Evolutionary conservation across 2,888 invertebrate genomes (phyloP).

Genomic region (Smittia sp.): DNA sequence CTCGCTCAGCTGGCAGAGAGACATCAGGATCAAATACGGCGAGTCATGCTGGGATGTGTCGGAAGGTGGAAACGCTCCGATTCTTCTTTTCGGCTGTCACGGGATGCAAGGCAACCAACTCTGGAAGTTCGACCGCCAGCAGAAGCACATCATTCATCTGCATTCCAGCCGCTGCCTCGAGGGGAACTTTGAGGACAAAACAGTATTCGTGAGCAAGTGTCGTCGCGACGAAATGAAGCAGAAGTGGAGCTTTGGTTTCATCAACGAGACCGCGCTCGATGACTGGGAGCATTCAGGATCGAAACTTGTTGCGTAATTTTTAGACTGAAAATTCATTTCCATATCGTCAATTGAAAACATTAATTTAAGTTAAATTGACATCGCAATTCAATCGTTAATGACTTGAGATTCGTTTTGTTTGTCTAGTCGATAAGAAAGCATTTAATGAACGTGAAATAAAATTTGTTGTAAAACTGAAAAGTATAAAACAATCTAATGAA

Average conservation of each 20-base stretch:
- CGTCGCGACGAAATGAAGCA: neutral
- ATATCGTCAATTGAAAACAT: neutral
- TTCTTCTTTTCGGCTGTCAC: slow-evolving; percentile 83
- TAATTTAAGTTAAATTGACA: neutral
- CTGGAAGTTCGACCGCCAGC: slow-evolving; percentile 70
- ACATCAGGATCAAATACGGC: slow-evolving; percentile 55
- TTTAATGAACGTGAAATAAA: too few species aligned
- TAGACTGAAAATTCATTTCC: neutral
- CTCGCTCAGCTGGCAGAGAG: slow-evolving; percentile 47
- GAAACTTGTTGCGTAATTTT: slow-evolving; percentile 4
- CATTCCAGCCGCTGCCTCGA: slow-evolving; percentile 21
- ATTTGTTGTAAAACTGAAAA: too few species aligned
- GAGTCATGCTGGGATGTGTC: slow-evolving; percentile 86
- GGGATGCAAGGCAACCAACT: slow-evolving; percentile 90
- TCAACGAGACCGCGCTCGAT: slow-evolving; percentile 32
- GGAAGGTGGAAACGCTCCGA: slow-evolving; percentile 66
- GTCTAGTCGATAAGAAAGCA: neutral
- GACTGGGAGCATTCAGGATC: slow-evolving; percentile 24
- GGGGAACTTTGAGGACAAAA: neutral
- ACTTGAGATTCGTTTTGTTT: neutral
- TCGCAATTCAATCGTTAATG: neutral
- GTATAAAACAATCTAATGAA: too few species aligned
- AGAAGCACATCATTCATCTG: slow-evolving; percentile 18
- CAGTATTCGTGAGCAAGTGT: slow-evolving; percentile 31
- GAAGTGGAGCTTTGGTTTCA: slow-evolving; percentile 31